Base-by-base conservation (phyloP, 1,140 invertebrate species). In the Drosophila sechellia region DNA sequence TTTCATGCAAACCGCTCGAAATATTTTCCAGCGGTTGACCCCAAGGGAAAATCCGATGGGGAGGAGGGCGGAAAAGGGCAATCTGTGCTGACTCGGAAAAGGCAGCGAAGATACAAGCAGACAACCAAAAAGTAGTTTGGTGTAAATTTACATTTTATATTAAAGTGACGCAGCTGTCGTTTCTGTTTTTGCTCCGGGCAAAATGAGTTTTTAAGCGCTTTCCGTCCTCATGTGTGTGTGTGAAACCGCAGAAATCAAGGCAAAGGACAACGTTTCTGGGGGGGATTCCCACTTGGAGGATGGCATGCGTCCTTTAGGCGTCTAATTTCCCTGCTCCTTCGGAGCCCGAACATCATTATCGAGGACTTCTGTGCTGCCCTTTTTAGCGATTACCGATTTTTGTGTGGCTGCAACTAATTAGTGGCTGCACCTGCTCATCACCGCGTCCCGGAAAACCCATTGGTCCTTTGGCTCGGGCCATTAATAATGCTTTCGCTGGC, bases 111-210 rank as follows among this genome's bases (percentile, higher is more conserved):
- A 64, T 55, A 63, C 40, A 40, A 8, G 4, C 42, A 20, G 10
- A 22, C 40, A 31, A 31, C 43, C 61, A 71, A 59, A 79, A 77
- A 81, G 72, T 85, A 85, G 81, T 77, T 84, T 85, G 60, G 42
- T 66, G 60, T 83, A 79, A 85, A 85, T 85, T 85, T 85, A 86
- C 81, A 85, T 86, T 85, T 85, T 81, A 86, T 80, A 85, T 85
- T 80, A 85, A 86, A 77, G 60, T 64, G 58, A 39, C 54, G 45
- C 66, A 81, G 73, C 74, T 81, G 55, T 58, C 60, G 40, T 60
- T 56, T 34, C 77, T 22, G 55, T 70, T 77, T 60, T 37, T 60
- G 42, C 68, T 5, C 27, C 15, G 22, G 35, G 57, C 79, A 61
- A 83, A 83, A 83, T 83, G 79, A 83, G 79, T 69, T 83, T 83